phyloP scores from a whole-genome alignment of 2,888 invertebrate species.

The Agrilus cyanescens region DNA sequence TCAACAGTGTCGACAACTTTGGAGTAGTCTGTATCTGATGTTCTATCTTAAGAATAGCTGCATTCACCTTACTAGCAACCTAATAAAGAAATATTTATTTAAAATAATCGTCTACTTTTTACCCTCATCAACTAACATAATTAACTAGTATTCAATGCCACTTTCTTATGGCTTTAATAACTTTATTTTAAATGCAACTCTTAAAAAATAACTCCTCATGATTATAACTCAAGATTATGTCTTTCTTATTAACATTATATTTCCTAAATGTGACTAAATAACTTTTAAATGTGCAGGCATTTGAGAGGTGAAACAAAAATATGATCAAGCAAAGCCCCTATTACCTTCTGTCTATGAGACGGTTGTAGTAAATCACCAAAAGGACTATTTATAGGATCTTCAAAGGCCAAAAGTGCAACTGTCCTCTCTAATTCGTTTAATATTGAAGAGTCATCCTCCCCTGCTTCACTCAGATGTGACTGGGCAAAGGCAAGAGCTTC shows the following conservation, averaged over 20 bases:
- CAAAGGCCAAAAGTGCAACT: constrained; percentile 88
- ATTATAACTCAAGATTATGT: no score
- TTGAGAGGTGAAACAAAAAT: no score
- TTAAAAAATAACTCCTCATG: no score
- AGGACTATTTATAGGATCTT: constrained; percentile 88
- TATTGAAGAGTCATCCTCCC: constrained; percentile 66
- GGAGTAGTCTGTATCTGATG: constrained; percentile 85
- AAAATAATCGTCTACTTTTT: no score
- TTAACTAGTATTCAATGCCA: no score
- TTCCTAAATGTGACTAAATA: background rate
- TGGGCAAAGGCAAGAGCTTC: constrained; percentile 85
- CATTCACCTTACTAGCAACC: constrained; percentile 95
- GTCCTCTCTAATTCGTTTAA: constrained; percentile 81
- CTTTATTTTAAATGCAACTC: no score
- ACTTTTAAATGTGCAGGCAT: no score
- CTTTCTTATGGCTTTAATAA: no score
- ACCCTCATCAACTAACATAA: no score
- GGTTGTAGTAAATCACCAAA: constrained; percentile 90
- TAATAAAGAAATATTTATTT: constrained; percentile 27
- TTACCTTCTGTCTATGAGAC: constrained; percentile 85
- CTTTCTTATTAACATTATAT: background rate
- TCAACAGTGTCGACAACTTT: constrained; percentile 79
- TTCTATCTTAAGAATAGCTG: constrained; percentile 92
- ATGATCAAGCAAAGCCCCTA: no score
- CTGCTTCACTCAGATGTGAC: constrained; percentile 79